Evolutionary conservation across 2,113 vertebrate genomes (phyloP), one percentile per base, ranked within the genome.

Genomic region (Rissa tridactyla): DNA sequence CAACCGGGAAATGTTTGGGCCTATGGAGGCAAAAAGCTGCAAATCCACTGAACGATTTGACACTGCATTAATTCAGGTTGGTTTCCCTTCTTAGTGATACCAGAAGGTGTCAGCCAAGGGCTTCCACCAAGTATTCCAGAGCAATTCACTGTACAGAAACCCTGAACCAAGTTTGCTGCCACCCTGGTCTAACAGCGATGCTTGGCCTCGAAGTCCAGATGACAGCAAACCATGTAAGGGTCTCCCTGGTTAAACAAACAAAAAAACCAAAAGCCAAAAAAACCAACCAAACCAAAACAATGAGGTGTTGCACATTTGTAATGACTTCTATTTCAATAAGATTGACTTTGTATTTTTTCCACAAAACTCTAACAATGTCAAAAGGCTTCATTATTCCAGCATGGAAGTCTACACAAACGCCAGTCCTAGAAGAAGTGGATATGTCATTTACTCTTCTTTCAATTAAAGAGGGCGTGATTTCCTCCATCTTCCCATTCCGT

Each of bases 81-180:
- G 58, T 77, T 70, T 94, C 55, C 23, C 51, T 46, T 65, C 78
- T 57, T 9, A 62, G 46, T 9, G 70, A 54, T 19, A 84, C 93
- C 95, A 96, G 87, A 89, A 94, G 64, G 38, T 77, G 60, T 94
- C 88, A 96, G 82, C 44, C 90, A 71, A 96, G 81, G 44, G 52
- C 64, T 78, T 72, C 46, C 58, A 86, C 29, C 83, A 73, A 49
- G 13, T 9, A 30, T 16, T 66, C 19, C 36, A 57, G 60, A 73
- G 7, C 22, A 46, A 38, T 5, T 70, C 38, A 18, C 40, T 32
- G 42, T 7, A 23, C 18, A 68, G 55, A 76, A 76, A 22, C 8
- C 13, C 6, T 0, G 62, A 47, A 23, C 9, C 38, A 80, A 32
- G 15, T 30, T 62, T 58, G 10, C 52, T 10, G 13, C 10, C 65